A percentile compares a stretch with the other conserved stretches of the same genome.
Conservation (phyloP, 2,113 vertebrate species). For the Chrysemys picta region DNA sequence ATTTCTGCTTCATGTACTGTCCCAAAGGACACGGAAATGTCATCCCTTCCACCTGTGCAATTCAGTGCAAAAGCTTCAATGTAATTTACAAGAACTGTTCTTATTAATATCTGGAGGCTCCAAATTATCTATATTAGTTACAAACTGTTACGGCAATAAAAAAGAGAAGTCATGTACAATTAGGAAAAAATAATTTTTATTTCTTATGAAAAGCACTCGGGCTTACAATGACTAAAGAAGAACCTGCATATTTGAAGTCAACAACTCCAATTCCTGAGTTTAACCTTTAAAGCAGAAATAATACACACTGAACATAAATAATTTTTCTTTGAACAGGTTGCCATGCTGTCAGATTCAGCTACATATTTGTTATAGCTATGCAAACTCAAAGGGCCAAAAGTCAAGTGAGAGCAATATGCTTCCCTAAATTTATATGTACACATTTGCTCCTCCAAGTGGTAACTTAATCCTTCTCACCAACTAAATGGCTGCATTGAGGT, state of each 20-base stretch:
- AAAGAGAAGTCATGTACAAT: background rate
- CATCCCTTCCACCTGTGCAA: background rate
- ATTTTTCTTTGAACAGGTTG: background rate
- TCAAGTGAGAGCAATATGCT: background rate
- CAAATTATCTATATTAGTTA: background rate
- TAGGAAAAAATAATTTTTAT: background rate
- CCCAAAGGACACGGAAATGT: background rate
- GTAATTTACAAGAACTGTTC: background rate
- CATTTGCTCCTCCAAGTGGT: background rate
- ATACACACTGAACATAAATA: background rate
- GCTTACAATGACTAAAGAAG: background rate
- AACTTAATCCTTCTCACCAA: background rate
- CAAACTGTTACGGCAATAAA: background rate
- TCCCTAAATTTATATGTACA: background rate
- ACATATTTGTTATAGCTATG: background rate
- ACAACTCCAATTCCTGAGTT: background rate
- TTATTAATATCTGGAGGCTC: background rate
- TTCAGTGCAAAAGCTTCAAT: background rate
- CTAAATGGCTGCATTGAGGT: background rate
- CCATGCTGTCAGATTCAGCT: background rate
- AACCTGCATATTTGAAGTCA: background rate
- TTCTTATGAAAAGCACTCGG: background rate
- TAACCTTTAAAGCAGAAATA: background rate
- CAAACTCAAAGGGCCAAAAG: background rate
- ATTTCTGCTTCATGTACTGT: background rate